Conservation (phyloP, 2,113 vertebrate species). For the Bufo gargarizans region DNA sequence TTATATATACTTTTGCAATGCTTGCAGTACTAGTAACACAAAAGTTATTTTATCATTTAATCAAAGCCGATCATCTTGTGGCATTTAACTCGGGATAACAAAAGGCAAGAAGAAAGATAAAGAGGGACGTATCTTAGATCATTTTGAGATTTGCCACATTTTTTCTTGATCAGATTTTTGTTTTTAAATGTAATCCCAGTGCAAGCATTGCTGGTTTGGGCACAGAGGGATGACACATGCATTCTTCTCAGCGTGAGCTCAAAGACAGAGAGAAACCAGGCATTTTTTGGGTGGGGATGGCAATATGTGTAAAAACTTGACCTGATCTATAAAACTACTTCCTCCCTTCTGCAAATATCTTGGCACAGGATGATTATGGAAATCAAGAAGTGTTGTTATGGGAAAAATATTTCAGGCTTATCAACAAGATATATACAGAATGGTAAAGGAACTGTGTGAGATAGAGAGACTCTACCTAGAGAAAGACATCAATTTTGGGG, state of each 20-base stretch:
- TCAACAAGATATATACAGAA: background rate
- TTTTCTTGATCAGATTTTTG: background rate
- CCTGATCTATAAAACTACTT: background rate
- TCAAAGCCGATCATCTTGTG: too few species aligned
- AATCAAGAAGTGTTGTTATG: background rate
- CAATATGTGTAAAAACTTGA: slow-evolving; percentile 23
- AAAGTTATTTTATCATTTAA: too few species aligned
- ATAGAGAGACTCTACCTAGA: too few species aligned
- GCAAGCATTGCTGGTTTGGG: background rate
- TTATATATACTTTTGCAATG: too few species aligned
- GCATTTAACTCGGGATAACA: too few species aligned
- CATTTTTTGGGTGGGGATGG: slow-evolving; percentile 31
- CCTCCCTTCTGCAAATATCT: background rate
- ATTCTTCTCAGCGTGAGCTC: slow-evolving; percentile 19
- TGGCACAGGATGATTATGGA: background rate
- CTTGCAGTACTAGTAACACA: too few species aligned
- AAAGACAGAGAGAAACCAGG: slow-evolving; percentile 14
- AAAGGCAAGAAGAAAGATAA: too few species aligned
- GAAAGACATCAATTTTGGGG: background rate
- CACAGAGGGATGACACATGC: slow-evolving; percentile 25
- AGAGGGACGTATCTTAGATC: background rate
- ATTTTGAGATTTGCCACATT: background rate
- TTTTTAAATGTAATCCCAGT: background rate
- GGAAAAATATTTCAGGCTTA: background rate
- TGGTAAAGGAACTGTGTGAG: too few species aligned